These are phyloP conservation scores for Spheniscus humboldti DNA, from an alignment of 2,797 vertebrate species.

Conservation along the genomic window DNA sequence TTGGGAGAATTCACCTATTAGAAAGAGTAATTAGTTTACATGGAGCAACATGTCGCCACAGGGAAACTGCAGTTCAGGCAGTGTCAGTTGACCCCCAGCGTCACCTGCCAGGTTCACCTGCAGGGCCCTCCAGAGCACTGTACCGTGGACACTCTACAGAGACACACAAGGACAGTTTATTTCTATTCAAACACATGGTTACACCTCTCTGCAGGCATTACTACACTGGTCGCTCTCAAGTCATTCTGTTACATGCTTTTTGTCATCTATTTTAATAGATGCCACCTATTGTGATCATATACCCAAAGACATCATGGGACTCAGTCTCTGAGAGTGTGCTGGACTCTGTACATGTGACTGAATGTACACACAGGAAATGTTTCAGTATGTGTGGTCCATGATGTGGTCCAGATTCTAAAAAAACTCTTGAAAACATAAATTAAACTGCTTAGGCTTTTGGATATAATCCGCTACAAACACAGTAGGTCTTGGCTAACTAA, in stretches of 20 bases:
- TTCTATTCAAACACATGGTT: not conserved
- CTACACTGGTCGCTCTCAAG: not conserved
- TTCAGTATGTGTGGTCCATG: not conserved
- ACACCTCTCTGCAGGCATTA: not conserved
- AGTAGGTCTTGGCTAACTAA: not conserved
- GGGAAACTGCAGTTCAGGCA: not conserved
- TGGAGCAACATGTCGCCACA: not conserved
- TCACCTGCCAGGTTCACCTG: rapidly evolving
- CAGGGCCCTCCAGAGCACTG: rapidly evolving
- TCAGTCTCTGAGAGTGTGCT: rapidly evolving
- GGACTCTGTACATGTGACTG: too few species aligned
- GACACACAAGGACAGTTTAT: not conserved
- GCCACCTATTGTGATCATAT: not conserved
- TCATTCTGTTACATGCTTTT: not conserved
- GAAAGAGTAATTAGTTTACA: not conserved
- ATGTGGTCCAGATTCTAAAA: not conserved
- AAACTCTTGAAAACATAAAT: not conserved
- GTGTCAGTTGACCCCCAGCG: not conserved
- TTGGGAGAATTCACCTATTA: not conserved
- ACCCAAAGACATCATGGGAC: rapidly evolving
- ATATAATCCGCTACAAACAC: not conserved
- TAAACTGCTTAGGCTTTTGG: not conserved
- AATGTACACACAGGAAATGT: not conserved
- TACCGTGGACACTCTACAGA: not conserved
- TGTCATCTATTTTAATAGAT: not conserved